These are phyloP conservation scores for Antechinus flavipes DNA, from an alignment of 2,113 vertebrate species.

Conservation along the genomic window DNA sequence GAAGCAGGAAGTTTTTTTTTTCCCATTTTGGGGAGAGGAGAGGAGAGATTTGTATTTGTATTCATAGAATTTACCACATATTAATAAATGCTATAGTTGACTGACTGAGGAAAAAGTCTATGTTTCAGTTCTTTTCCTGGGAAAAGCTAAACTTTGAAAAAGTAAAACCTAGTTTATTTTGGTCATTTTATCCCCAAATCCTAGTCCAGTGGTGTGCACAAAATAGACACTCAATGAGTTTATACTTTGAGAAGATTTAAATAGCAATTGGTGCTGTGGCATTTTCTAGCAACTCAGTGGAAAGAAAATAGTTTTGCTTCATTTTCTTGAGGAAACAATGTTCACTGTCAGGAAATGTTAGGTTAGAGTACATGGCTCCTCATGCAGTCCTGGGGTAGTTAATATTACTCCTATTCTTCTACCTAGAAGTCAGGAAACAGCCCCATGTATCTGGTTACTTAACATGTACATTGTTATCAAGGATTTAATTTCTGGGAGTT, in stretches of 20 bases:
- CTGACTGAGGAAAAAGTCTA: neutral
- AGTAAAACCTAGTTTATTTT: neutral
- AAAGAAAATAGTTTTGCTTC: neutral
- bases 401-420: neutral
- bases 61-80: neutral
- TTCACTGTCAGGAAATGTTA: neutral
- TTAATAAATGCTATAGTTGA: neutral
- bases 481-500: neutral
- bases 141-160: neutral
- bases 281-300: neutral
- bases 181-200: neutral
- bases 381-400: neutral
- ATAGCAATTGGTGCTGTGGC: neutral
- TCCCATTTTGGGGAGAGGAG: neutral
- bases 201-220: neutral
- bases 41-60: too few relatives aligned
- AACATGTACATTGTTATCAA: neutral
- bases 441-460: neutral
- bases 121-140: neutral
- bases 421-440: neutral
- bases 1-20: neutral
- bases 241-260: neutral
- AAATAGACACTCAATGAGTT: neutral
- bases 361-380: neutral
- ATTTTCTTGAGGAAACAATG: neutral